Percentiles rank a stretch among this genome's conserved stretches.
These are phyloP conservation scores for Yoshiicerus persimilis DNA, from an alignment of 1,140 invertebrate genomes.

Conservation along the genomic window DNA sequence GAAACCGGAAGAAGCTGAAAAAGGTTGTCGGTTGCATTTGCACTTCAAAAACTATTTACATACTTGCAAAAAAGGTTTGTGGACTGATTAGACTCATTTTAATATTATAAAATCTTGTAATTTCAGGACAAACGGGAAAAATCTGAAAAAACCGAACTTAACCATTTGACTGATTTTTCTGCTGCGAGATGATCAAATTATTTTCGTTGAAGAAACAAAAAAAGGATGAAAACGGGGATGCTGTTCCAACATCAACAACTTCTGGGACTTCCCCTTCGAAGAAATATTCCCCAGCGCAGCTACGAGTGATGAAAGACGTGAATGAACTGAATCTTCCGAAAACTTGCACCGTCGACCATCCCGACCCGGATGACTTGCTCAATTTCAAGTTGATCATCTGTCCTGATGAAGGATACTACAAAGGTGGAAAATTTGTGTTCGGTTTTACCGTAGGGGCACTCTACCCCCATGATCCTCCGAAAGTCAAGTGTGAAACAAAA, in stretches of 20 bases:
- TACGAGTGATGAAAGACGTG: conserved; percentile 97
- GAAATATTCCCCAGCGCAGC: conserved; percentile 90
- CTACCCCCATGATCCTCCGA: conserved; percentile 94
- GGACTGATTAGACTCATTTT: no score
- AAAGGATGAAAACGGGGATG: conserved; percentile 93
- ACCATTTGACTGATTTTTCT: no score
- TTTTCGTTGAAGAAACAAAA: conserved; percentile 97
- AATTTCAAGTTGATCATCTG: conserved; percentile 95
- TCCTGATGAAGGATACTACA: conserved; percentile 97
- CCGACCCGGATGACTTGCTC: conserved; percentile 92
- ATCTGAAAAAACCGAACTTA: no score
- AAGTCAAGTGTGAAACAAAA: conserved; percentile 91
- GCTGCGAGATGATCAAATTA: conserved; percentile 84
- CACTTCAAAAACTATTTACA: no score
- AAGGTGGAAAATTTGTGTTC: conserved; percentile 90
- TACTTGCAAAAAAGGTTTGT: no score
- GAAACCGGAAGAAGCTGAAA: no score
- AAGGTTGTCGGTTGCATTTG: no score
- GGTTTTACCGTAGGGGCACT: conserved; percentile 96
- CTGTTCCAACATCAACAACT: conserved; percentile 56
- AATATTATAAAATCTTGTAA: no score
- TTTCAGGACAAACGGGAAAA: no score
- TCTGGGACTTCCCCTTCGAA: conserved; percentile 78
- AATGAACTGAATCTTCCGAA: conserved; percentile 96
- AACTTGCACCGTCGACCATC: conserved; percentile 94